These are phyloP conservation scores for Syritta pipiens DNA, from an alignment of 2,888 invertebrate species.

Conservation along the genomic window DNA sequence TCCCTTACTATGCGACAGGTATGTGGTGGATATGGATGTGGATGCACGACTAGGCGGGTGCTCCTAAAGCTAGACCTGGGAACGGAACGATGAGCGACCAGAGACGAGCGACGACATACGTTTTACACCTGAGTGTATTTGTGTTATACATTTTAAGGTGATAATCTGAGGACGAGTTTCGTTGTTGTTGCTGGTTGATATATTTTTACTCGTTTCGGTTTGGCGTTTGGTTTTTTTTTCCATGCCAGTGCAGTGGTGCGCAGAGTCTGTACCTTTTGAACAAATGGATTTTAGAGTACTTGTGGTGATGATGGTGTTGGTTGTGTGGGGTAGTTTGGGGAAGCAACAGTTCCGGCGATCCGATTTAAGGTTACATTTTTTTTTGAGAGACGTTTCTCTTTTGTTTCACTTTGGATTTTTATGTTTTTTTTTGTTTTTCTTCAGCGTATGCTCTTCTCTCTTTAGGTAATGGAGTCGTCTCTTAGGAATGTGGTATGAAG, in stretches of 20 bases:
- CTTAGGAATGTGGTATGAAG: conserved; percentile 27
- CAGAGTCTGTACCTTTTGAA: conserved; percentile 37
- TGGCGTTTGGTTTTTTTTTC: no score
- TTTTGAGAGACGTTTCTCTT: conserved; percentile 8
- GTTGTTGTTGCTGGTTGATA: conserved; percentile 28
- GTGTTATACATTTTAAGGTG: conserved; percentile 64
- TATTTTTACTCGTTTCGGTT: conserved; percentile 30
- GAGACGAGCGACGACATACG: conserved; percentile 45
- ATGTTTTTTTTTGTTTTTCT: not conserved
- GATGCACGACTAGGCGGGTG: conserved; percentile 10
- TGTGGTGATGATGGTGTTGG: conserved; percentile 20
- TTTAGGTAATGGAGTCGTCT: not conserved
- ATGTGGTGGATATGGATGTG: conserved; percentile 33
- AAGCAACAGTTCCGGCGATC: conserved; percentile 55
- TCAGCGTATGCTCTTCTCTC: conserved; percentile 10
- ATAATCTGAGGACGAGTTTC: conserved; percentile 52
- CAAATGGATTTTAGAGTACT: conserved; percentile 18
- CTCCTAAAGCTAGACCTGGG: no score
- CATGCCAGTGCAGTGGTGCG: conserved; percentile 54
- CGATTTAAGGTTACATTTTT: conserved; percentile 28
- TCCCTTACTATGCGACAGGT: conserved; percentile 48
- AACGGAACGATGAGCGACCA: no score
- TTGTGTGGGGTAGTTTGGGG: not conserved
- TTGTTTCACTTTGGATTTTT: not conserved
- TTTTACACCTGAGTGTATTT: conserved; percentile 65